Base-by-base conservation (phyloP, 2,113 vertebrate species). In the Rhinogobius similis region DNA sequence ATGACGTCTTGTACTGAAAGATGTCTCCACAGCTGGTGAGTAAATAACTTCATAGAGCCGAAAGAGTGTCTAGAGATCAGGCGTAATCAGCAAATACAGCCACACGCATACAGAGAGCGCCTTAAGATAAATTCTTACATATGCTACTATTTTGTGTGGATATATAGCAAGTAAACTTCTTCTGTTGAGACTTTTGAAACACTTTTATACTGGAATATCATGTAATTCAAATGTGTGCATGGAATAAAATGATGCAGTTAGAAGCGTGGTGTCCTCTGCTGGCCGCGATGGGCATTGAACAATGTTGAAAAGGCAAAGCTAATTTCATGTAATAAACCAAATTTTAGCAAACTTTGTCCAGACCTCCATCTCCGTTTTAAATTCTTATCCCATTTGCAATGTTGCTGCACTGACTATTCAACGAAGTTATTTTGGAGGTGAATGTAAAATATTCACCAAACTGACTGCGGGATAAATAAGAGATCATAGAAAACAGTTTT, bases 401-500 rank as follows among this genome's bases (percentile, higher is more conserved):
- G 55, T 64, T 4, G 16, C 1, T 59, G 24, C 44, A 62, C 5
- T 23, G 3, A 27, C 20, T 53, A n/a, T 10, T 9, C 18, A n/a
- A 61, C 27, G 16, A 20, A 61, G 27, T n/a, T 1, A 29, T 29
- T 58, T 20, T 10, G 6, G 9, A n/a, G 10, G 3, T 3, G 29
- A 59, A n/a, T 58, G 55, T 29, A 27, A 10, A 38, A 61, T 14
- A 61, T 32, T 23, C 72, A 29, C 38, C 20, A 20, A 58, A 55
- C 6, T 44, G 38, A 27, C n/a, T 76, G 43, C 32, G 62, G n/a
- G 73, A 66, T 10, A 62, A 67, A 79, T 44, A 14, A 14, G 1
- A 44, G 16, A 70, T 76, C 32, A 61, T 26, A 75, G 18, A 38
- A 68, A 64, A 61, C 8, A 41, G 38, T 67, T 58, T 39, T 62